These are phyloP conservation scores for Vimba vimba DNA, from an alignment of 2,113 vertebrate genomes.

Conservation along the genomic window DNA sequence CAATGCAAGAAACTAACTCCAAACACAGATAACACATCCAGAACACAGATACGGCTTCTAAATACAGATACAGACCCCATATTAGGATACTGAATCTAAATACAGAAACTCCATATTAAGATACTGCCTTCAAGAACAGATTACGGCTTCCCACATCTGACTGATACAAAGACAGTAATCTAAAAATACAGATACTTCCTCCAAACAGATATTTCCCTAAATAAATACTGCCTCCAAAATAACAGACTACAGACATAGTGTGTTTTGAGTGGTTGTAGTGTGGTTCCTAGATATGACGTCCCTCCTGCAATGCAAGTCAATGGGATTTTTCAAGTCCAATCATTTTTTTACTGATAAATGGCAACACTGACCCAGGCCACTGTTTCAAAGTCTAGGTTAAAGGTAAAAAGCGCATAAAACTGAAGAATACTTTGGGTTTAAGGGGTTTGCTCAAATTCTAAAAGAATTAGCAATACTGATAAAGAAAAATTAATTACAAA, in stretches of 20 bases:
- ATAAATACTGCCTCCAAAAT: background rate
- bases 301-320: background rate
- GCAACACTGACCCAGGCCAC: no score
- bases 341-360: no score
- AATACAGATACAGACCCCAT: background rate
- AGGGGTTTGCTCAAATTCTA: no score
- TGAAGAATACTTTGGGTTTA: no score
- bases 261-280: background rate
- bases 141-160: background rate
- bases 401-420: no score
- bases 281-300: no score
- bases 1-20: background rate
- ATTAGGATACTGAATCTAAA: background rate
- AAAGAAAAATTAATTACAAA: no score
- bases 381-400: no score
- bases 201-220: background rate
- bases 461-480: no score
- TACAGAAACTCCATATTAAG: background rate
- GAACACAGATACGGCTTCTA: background rate
- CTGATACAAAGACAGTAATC: background rate
- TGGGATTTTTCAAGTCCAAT: no score
- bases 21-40: background rate
- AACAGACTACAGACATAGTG: background rate
- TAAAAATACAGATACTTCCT: conserved; percentile 12
- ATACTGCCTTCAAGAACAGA: background rate